Base-by-base conservation (phyloP, 2,113 vertebrate genomes). In the Semnornis frantzii region DNA sequence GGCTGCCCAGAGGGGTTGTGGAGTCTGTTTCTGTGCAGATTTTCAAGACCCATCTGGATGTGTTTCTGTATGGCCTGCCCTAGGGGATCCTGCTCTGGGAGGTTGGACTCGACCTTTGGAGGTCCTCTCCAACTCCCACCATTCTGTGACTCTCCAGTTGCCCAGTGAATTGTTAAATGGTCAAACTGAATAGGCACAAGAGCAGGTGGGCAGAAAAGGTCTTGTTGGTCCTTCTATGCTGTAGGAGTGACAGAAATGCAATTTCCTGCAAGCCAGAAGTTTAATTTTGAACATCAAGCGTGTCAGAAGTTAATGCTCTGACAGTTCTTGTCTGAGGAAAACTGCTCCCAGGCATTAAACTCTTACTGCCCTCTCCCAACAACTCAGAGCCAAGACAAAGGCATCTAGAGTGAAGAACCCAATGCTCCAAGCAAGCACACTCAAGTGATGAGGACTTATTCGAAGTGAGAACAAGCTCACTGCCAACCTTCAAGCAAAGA, bases 351-450 rank as follows among this genome's bases (percentile, higher is more conserved):
- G 84, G 72, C 50, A 27, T 39, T 6, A 39, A 84, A 4, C 55
- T n/a, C 27, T 5, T 63, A 27, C 55, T 64, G 50, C 5, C 79
- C 52, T 5, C 52, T 92, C 58, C 62, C 46, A 55, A 5, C 13
- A 2, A 2, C 39, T 57, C 6, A 2, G 18, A 4, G 23, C 54
- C 90, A 72, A 74, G 50, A 13, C 48, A 68, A 0, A 24, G 7
- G 1, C 10, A n/a, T 2, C 42, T 8, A 63, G 25, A 28, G 64
- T 24, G 18, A 64, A 30, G 44, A 71, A 46, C 6, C 10, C 13
- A 19, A 2, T 13, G 2, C 39, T 42, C 12, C 3, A 42, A 37
- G 23, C 13, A 6, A 9, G 44, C 55, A 54, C 37, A 3, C 0
- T 4, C 60, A 3, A 52, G 17, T 12, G 28, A 12, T 25, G 52